Evolutionary conservation across 2,888 invertebrate genomes (phyloP).

Genomic region (Mechanitis messenoides): DNA sequence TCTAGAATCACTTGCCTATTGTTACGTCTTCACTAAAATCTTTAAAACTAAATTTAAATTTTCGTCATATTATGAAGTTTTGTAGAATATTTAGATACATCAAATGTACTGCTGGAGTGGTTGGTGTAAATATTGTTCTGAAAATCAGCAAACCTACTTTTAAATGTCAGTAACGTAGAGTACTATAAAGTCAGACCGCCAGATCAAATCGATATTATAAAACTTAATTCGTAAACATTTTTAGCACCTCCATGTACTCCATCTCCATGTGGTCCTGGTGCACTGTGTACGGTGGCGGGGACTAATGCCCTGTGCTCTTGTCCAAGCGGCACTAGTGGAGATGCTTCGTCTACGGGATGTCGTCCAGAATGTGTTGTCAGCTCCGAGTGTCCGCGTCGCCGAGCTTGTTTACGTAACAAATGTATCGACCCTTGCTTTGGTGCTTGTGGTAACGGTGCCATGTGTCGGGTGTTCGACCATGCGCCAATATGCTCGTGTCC

Average conservation of each 20-base stretch:
- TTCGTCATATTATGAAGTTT: not conserved
- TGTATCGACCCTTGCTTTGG: constrained; percentile 89
- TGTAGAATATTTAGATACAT: not conserved
- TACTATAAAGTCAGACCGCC: too few relatives aligned
- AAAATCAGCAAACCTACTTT: too few relatives aligned
- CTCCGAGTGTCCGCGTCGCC: constrained; percentile 86
- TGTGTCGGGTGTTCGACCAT: constrained; percentile 79
- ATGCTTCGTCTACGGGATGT: constrained; percentile 85
- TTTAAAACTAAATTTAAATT: not conserved
- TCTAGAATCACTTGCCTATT: not conserved
- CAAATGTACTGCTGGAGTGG: too few relatives aligned
- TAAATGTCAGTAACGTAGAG: too few relatives aligned
- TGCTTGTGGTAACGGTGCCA: constrained; percentile 86
- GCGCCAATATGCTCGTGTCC: constrained; percentile 87
- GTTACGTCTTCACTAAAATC: not conserved
- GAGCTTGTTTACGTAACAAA: constrained; percentile 85
- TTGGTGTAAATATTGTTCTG: too few relatives aligned
- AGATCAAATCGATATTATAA: not conserved
- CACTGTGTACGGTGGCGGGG: constrained; percentile 77
- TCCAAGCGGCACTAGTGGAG: constrained; percentile 83
- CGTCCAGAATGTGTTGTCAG: constrained; percentile 89
- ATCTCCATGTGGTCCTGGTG: constrained; percentile 87
- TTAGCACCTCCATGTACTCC: constrained; percentile 80
- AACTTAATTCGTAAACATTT: constrained; percentile 11
- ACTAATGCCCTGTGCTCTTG: constrained; percentile 85